Base-by-base conservation (phyloP, 1,140 invertebrate species). In the Yoshiicerus persimilis region DNA sequence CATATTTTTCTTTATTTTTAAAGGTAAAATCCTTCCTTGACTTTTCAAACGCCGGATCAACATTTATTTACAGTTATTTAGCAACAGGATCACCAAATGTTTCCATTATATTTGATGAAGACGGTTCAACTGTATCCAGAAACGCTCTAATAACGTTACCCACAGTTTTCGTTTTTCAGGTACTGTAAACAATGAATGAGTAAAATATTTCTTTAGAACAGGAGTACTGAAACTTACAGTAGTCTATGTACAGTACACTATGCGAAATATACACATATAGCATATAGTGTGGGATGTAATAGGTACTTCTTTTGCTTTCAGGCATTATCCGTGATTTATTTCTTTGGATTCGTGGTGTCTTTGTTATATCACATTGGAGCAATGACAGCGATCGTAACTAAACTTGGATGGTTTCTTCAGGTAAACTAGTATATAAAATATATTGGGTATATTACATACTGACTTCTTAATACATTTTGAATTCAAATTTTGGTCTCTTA, bases 301-400 rank as follows among this genome's bases (percentile, higher is more conserved):
- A n/a, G n/a, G n/a, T n/a, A n/a, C n/a, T n/a, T n/a, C n/a, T n/a
- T n/a, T n/a, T n/a, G n/a, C n/a, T n/a, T n/a, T n/a, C 32, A 62
- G 96, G 94, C 95, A 1, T 92, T 98, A 23, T 95, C 97, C 0
- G 96, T 97, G 0, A 97, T 98, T 80, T 97, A 97, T 93, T 98
- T 98, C 94, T 96, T 98, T 91, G 96, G 96, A 91, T 97, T 98
- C 92, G 93, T 96, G 88, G 95, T 98, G 16, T 96, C 97, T 91
- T 94, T 99, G 13, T 92, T 98, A 13, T 98, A 97, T 92, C 97
- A 98, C 92, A 94, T 95, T 92, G 97, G 97, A 5, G 93, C 95
- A 0, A 96, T 99, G 95, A 97, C 98, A 92, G 95, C 94, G 93
- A 92, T 98, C n/a, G 95, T 98, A 20, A 91, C 95, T n/a, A 96